Evolutionary conservation across 2,797 vertebrate genomes (phyloP), one percentile per base, ranked within the genome.

Genomic region (Onychomys torridus): DNA sequence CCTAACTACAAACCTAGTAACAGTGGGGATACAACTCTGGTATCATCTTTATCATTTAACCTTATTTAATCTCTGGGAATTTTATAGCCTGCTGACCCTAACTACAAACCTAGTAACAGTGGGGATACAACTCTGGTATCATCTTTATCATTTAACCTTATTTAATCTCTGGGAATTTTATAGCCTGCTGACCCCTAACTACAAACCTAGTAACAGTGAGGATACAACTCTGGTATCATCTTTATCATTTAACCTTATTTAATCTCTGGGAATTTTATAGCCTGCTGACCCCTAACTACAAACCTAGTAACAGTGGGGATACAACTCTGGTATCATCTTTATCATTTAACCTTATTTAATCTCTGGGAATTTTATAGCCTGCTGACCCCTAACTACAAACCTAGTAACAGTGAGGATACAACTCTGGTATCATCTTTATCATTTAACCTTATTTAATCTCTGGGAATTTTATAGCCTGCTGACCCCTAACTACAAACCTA

Each of bases 31-130:
- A 37, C 49, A 71, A 55, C 63, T 93, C 82, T 65, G 2, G 82
- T 32, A 85, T 8, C 7, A n/a, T n/a, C n/a, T 63, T 79, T 71
- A 23, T 63, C 32, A 83, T 40, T 37, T 40, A 40, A 40, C 6
- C 29, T 94, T 87, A 75, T 82, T 96, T 55, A 86, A 76, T 83
- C 57, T 91, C 21, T 37, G 10, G 69, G 46, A 89, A 14, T 93
- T 17, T 71, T 6, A 32, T 29, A n/a, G 9, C 2, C 19, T 46
- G 63, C n/a, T 76, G 55, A 8, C n/a, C 17, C 5, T 83, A 61
- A 40, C 8, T 88, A 81, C n/a, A n/a, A n/a, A n/a, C n/a, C n/a
- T n/a, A 91, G 21, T 19, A 16, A 55, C n/a, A 29, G 11, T 65
- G 19, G 59, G 3, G n/a, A 21, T 2, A 37, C 49, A 71, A 55